Evolutionary conservation across 2,797 vertebrate species (phyloP), one percentile per base, ranked within the genome.

Genomic region (Sphenopsis melanotis): DNA sequence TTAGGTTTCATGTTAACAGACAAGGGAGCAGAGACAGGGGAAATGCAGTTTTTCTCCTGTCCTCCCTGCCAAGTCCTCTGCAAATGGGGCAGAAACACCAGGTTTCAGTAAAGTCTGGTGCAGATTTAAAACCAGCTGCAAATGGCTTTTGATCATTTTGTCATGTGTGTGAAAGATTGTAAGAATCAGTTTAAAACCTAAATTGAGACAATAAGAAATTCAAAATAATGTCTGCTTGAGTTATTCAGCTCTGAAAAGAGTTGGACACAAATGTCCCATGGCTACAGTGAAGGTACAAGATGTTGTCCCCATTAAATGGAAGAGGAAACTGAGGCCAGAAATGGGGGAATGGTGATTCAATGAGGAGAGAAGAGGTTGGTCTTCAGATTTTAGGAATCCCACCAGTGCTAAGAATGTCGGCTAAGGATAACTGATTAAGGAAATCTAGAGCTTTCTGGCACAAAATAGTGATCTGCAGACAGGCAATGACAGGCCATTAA

Each of bases 401-500:
- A 78, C 39, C 36, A 10, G 56, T 3, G 12, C 84, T 83, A 5
- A 66, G 64, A 93, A 39, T 66, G 72, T 85, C 41, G 29, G 55
- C 60, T 87, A 34, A 90, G 72, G 65, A 61, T 47, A 91, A 79
- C 66, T 41, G 71, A 83, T 75, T 37, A 41, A 75, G 79, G 80
- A 86, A 92, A 78, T 75, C 39, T 53, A 29, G 71, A 89, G 57
- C 74, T 87, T 84, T 41, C 82, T 95, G 74, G 74, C 60, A 70
- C 85, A 60, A 78, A 93, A 42, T 4, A 69, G 92, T 23, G 71
- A 90, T 87, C 76, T 89, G 77, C 77, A 95, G 89, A 72, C 90
- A 94, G 92, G 88, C 89, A 96, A 92, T 87, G 91, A 96, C 93
- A 94, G 65, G 91, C 91, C 94, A 90, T 91, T 94, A 93, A 87